Conservation (phyloP, 2,113 vertebrate species). For the Candoia aspera region DNA sequence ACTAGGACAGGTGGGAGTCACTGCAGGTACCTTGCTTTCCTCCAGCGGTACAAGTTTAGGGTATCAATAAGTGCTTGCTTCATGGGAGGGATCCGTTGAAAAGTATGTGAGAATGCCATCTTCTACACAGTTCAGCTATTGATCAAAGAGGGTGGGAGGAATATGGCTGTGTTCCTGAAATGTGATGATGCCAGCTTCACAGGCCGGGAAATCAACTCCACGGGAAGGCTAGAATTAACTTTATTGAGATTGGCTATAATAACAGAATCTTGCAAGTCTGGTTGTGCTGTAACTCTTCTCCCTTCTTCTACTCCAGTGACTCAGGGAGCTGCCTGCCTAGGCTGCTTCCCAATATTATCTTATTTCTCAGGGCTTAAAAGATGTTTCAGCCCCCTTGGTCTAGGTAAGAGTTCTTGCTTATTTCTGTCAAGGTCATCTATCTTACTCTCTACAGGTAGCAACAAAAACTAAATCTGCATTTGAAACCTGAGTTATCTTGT, state of each 20-base stretch:
- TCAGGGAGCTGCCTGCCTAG: not conserved
- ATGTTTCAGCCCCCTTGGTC: not conserved
- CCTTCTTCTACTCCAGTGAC: not conserved
- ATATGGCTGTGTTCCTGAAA: not conserved
- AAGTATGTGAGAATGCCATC: not conserved
- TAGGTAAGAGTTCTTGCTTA: not conserved
- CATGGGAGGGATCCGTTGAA: not conserved
- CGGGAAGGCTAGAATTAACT: not conserved
- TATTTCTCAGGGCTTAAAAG: not conserved
- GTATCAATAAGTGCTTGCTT: not conserved
- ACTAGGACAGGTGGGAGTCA: not conserved
- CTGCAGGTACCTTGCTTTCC: not conserved
- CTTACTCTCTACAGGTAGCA: not conserved
- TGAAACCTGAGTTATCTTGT: not conserved
- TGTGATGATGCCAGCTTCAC: not conserved
- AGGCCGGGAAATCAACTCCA: not conserved
- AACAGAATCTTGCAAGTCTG: not conserved
- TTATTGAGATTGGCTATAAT: not conserved
- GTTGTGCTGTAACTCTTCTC: not conserved
- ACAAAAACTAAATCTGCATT: not conserved
- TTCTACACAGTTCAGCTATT: not conserved
- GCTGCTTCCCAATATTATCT: not conserved
- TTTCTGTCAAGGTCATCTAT: not conserved
- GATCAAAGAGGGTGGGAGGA: not conserved
- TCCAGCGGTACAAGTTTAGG: not conserved